Evolutionary conservation across 2,113 vertebrate genomes (phyloP).

Genomic region (Anhinga anhinga): DNA sequence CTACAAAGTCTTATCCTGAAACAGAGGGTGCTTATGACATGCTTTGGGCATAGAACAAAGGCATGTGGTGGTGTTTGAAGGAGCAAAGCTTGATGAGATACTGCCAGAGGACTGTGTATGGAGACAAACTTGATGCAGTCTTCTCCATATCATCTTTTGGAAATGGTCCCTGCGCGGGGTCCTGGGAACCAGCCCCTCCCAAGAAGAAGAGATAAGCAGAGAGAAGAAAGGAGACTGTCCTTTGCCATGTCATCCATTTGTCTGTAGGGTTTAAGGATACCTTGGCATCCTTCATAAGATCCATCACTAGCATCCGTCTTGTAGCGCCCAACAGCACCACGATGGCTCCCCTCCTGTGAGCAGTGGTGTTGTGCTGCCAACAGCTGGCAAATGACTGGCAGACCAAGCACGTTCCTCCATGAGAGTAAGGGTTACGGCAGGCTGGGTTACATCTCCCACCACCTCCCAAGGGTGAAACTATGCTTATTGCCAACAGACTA

Average conservation of each 20-base stretch:
- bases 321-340: accelerated
- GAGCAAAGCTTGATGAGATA: neutral
- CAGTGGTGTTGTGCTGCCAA: neutral
- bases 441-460: neutral
- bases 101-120: neutral
- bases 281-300: neutral
- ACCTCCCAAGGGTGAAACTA: neutral
- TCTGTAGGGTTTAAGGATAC: neutral
- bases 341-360: neutral
- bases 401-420: neutral
- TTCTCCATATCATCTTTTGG: neutral
- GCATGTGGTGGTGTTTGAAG: neutral
- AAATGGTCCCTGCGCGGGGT: accelerated
- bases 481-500: neutral
- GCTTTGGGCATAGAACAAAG: neutral
- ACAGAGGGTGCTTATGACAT: neutral
- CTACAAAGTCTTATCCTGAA: neutral
- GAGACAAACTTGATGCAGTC: neutral
- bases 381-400: neutral
- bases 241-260: neutral
- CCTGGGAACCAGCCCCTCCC: neutral
- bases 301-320: neutral
- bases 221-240: neutral
- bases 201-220: neutral
- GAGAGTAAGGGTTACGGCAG: neutral